These are phyloP conservation scores for Notolepis coatsorum DNA, from an alignment of 2,797 vertebrate genomes.

Conservation along the genomic window DNA sequence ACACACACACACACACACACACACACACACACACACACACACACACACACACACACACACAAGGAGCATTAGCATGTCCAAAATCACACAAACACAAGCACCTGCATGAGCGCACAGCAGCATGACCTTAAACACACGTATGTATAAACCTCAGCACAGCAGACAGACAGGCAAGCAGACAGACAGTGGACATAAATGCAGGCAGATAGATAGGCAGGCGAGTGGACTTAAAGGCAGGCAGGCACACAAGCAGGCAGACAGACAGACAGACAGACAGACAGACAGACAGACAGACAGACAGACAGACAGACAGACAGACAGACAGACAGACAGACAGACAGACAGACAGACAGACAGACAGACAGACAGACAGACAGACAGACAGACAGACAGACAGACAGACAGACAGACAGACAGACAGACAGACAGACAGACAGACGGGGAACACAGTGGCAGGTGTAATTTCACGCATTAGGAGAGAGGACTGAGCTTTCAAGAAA, in stretches of 20 bases:
- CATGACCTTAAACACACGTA: neutral
- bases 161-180: no score
- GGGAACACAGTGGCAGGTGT: conserved; percentile 80
- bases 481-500: conserved; percentile 48
- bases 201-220: no score
- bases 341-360: neutral
- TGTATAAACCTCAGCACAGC: neutral
- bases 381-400: neutral
- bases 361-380: neutral
- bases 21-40: conserved; percentile 3
- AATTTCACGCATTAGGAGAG: conserved; percentile 88
- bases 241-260: no score
- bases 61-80: conserved; percentile 14
- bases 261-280: neutral
- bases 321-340: neutral
- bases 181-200: no score
- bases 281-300: neutral
- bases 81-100: neutral
- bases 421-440: conserved; percentile 7
- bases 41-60: conserved; percentile 34
- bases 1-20: neutral
- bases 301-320: neutral
- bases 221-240: no score
- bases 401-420: conserved; percentile 19
- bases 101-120: neutral